phyloP scores from a whole-genome alignment of 2,888 invertebrate species.

The Sminthurinus aureus region DNA sequence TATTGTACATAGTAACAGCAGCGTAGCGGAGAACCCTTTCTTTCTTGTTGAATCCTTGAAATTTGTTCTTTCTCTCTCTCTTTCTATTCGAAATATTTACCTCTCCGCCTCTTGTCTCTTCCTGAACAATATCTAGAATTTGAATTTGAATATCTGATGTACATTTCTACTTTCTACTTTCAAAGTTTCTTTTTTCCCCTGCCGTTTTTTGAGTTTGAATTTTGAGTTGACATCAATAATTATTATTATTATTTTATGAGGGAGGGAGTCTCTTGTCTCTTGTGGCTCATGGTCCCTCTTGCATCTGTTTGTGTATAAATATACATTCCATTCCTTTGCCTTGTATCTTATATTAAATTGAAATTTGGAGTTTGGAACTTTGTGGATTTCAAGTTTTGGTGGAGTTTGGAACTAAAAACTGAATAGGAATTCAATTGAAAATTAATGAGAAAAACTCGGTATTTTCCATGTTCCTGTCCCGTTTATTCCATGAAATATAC shows the following conservation, averaged over 20 bases:
- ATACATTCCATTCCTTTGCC: neutral
- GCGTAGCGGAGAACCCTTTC: neutral
- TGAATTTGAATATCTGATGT: too few relatives aligned
- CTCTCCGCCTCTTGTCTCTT: too few relatives aligned
- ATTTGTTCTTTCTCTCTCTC: constrained; percentile 3
- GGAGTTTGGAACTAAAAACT: neutral
- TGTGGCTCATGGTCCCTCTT: too few relatives aligned
- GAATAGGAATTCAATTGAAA: neutral
- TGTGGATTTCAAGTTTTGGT: neutral
- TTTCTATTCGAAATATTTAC: too few relatives aligned
- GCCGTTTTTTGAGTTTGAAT: neutral
- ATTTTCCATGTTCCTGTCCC: too few relatives aligned
- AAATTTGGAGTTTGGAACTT: too few relatives aligned
- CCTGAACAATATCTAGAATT: too few relatives aligned
- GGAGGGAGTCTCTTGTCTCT: neutral
- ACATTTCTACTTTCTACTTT: too few relatives aligned
- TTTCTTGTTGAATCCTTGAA: neutral
- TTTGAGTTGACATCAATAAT: neutral
- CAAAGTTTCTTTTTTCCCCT: constrained; percentile 15
- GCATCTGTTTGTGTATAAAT: neutral
- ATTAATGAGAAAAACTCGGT: too few relatives aligned
- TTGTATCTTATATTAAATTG: neutral
- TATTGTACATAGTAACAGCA: too few relatives aligned
- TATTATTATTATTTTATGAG: neutral
- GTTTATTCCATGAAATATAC: too few relatives aligned